Conservation (phyloP, 2,797 vertebrate genomes). For the Syngnathus acus region DNA sequence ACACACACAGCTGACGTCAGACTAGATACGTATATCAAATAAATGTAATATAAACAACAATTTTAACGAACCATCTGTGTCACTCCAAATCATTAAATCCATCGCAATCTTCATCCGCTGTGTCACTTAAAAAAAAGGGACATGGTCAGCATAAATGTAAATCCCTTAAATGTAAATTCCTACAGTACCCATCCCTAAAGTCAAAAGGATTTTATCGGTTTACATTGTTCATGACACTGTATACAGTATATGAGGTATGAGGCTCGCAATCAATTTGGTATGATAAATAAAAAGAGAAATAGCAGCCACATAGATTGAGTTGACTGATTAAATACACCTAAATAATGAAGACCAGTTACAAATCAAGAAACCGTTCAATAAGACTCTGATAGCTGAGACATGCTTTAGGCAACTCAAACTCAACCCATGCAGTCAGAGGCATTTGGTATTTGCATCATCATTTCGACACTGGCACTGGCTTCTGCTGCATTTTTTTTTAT, state of each 20-base stretch:
- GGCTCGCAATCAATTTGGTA: constrained; percentile 22
- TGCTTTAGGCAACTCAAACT: constrained; percentile 10
- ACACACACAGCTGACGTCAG: too few species aligned
- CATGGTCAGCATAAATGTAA: too few species aligned
- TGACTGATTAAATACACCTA: constrained; percentile 32
- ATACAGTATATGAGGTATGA: constrained; percentile 20
- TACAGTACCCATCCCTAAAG: not conserved
- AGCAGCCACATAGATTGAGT: constrained; percentile 35
- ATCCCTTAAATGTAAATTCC: too few species aligned
- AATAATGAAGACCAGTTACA: constrained; percentile 15
- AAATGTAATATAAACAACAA: too few species aligned
- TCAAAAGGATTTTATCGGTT: not conserved
- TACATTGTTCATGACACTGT: constrained; percentile 1
- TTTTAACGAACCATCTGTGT: too few species aligned
- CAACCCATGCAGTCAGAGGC: constrained; percentile 7
- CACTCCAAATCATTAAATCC: too few species aligned
- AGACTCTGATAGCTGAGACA: constrained; percentile 2
- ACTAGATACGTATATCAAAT: too few species aligned
- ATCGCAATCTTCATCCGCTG: too few species aligned
- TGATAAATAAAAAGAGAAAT: constrained; percentile 44
- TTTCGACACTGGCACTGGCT: constrained; percentile 6
- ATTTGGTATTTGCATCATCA: constrained; percentile 13
- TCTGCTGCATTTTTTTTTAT: constrained; percentile 14
- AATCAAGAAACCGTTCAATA: constrained; percentile 28
- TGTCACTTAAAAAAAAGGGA: too few species aligned